A percentile compares a stretch with the other conserved stretches of the same genome.
These are phyloP conservation scores for Sturmia bella DNA, from an alignment of 2,888 invertebrate genomes.

Conservation along the genomic window DNA sequence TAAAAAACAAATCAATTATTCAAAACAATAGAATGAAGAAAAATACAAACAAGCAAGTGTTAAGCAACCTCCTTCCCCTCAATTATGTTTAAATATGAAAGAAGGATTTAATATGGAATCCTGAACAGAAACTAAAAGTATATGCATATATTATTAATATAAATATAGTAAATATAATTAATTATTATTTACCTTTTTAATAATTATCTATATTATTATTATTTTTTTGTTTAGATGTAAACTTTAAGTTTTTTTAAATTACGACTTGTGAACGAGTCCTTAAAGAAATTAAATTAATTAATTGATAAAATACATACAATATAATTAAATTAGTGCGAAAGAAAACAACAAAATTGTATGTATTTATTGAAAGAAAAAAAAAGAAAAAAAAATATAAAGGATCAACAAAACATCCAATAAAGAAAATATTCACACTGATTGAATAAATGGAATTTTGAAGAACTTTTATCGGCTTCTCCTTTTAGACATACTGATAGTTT, in stretches of 20 bases:
- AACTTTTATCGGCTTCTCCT: too few relatives aligned
- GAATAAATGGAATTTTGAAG: constrained; percentile 55
- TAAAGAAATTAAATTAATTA: constrained; percentile 68
- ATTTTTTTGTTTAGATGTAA: constrained; percentile 70
- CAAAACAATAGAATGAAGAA: constrained; percentile 55
- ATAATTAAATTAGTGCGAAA: constrained; percentile 72
- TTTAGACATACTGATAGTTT: too few relatives aligned
- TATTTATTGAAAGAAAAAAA: constrained; percentile 51
- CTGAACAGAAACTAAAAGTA: constrained; percentile 69
- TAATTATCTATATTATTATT: constrained; percentile 66
- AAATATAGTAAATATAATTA: constrained; percentile 70
- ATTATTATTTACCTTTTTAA: constrained; percentile 70
- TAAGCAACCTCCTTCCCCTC: constrained; percentile 56
- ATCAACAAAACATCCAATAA: constrained; percentile 63
- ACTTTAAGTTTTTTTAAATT: constrained; percentile 68
- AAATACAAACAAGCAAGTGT: constrained; percentile 38
- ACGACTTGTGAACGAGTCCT: constrained; percentile 67
- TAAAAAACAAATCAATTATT: constrained; percentile 53
- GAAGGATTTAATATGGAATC: constrained; percentile 61
- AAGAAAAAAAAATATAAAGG: constrained; percentile 50
- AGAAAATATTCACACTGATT: constrained; percentile 66
- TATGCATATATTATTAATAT: constrained; percentile 70
- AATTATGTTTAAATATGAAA: constrained; percentile 64
- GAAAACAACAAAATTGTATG: constrained; percentile 62
- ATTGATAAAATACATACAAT: constrained; percentile 61